Base-by-base conservation (phyloP, 2,888 invertebrate species). In the Chromoteleia sp. region DNA sequence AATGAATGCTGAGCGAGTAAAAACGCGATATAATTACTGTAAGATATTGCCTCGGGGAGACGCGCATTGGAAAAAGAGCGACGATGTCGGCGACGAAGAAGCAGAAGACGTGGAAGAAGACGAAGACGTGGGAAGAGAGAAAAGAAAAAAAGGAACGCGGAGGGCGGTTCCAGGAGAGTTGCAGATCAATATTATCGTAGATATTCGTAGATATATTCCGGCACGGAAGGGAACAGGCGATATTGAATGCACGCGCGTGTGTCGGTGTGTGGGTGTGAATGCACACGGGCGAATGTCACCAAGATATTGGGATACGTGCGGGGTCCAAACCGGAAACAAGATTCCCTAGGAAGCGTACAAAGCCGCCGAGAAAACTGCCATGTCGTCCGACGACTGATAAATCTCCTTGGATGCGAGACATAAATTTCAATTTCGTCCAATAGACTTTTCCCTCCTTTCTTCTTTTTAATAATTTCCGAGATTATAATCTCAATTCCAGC, bases 131-230 rank as follows among this genome's bases (percentile, higher is more conserved):
- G 41, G 19, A 17, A 6, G 36, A 59, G 15, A 15, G 50, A 76
- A 61, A 56, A 54, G 59, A 67, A 30, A 54, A 71, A 59, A 61
- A 77, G 63, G 45, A 81, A 78, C 33, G 80, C 79, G 56, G 67
- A 81, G 83, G 82, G 84, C 76, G 79, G 76, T 82, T 73, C 76
- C 68, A 56, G 78, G 68, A 78, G 71, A 84, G 83, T 83, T 84
- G 76, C 82, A 85, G 84, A 86, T 86, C 86, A 84, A 86, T 85
- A 85, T 84, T 85, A 83, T 83, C 81, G 83, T 83, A 83, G 80
- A 77, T 84, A 80, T 84, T 82, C 80, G 83, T 83, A 83, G 84
- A 85, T 85, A 84, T 85, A 84, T 84, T 84, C 82, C 80, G 30
- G 70, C 68, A 54, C 59, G 48, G 82, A 75, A 82, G 73, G 79